These are phyloP conservation scores for Anarhynchus alexandrinus DNA, from an alignment of 2,113 vertebrate species.

Conservation along the genomic window DNA sequence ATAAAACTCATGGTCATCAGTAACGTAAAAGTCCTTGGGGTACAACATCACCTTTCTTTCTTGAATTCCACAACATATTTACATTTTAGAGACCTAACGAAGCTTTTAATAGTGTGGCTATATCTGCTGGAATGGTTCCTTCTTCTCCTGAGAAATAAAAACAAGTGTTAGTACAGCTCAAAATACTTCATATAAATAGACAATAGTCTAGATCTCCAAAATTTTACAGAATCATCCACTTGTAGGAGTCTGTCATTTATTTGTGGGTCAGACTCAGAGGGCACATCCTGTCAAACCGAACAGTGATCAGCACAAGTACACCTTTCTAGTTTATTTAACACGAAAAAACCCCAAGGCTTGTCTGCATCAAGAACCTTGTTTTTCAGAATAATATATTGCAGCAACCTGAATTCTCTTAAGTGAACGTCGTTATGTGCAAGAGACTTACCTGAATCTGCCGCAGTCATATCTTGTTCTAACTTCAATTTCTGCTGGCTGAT, in stretches of 20 bases:
- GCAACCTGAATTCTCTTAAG: not conserved
- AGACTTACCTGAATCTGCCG: constrained; percentile 83
- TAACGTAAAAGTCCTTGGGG: constrained; percentile 61
- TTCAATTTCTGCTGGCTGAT: constrained; percentile 91
- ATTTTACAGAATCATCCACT: not conserved
- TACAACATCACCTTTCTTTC: constrained; percentile 46
- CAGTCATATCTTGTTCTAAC: constrained; percentile 94
- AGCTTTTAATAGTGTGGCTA: constrained; percentile 91
- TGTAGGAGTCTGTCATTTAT: not conserved
- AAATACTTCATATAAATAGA: not conserved
- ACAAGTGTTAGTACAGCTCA: not conserved
- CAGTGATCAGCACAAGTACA: not conserved
- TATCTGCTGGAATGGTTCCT: constrained; percentile 86
- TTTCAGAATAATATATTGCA: not conserved
- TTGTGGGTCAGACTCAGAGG: not conserved
- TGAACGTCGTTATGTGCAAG: not conserved
- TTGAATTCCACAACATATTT: not conserved
- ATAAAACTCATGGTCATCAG: constrained; percentile 60
- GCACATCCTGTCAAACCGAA: not conserved
- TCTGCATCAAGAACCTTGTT: not conserved
- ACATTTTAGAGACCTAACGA: constrained; percentile 87
- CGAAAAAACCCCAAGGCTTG: not conserved
- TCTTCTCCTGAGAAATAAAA: constrained; percentile 78
- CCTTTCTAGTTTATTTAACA: not conserved
- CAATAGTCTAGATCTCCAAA: not conserved